phyloP scores from a whole-genome alignment of 2,888 invertebrate species.

The Altica lythri region DNA sequence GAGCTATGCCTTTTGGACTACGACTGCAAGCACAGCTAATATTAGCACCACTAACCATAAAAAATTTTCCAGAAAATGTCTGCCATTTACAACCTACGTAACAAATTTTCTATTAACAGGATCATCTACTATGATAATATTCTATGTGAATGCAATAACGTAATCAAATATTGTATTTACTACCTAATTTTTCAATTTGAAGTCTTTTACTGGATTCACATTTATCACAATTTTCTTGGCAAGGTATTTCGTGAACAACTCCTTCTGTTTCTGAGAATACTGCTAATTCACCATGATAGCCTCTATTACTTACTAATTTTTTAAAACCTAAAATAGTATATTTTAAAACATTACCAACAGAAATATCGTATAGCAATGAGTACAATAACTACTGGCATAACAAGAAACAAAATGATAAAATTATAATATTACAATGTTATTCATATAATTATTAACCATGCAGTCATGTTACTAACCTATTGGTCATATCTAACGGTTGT shows the following conservation, averaged over 20 bases:
- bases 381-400: too few relatives aligned
- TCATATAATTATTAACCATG: too few relatives aligned
- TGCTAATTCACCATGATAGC: slow-evolving; percentile 68
- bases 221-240: slow-evolving; percentile 60
- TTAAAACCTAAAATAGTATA: slow-evolving; percentile 66
- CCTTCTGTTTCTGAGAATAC: slow-evolving; percentile 58
- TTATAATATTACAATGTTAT: too few relatives aligned
- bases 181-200: slow-evolving; percentile 39
- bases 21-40: slow-evolving; percentile 76
- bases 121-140: too few relatives aligned
- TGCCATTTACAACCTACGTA: slow-evolving; percentile 60
- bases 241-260: slow-evolving; percentile 56
- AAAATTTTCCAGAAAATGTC: slow-evolving; percentile 71
- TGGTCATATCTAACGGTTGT: too few relatives aligned
- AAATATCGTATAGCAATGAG: too few relatives aligned
- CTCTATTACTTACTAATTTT: slow-evolving; percentile 66
- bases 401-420: too few relatives aligned
- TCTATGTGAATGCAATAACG: too few relatives aligned
- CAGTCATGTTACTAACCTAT: too few relatives aligned
- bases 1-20: slow-evolving; percentile 77
- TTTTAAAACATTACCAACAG: too few relatives aligned
- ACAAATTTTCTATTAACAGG: too few relatives aligned
- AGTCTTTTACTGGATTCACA: slow-evolving; percentile 46
- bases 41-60: slow-evolving; percentile 78
- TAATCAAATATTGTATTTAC: too few relatives aligned